Conservation (phyloP, 2,888 invertebrate genomes). For the Aethes cnicana region DNA sequence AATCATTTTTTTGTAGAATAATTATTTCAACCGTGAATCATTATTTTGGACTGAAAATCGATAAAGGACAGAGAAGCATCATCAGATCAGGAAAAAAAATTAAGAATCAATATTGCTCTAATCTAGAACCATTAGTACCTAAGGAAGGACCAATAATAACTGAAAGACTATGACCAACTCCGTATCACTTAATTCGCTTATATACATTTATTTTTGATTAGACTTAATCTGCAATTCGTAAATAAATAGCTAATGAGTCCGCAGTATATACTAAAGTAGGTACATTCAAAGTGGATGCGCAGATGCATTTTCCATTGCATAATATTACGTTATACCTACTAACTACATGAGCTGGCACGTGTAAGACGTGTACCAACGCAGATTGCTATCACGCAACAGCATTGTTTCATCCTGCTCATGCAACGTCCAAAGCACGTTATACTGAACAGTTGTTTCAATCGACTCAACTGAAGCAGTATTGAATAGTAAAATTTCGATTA, state of each 20-base stretch:
- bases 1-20: too few species aligned
- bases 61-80: too few species aligned
- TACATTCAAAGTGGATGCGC: slow-evolving; percentile 5
- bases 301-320: slow-evolving; percentile 53
- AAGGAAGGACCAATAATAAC: too few species aligned
- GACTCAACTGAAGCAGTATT: background rate
- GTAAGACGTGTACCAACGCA: slow-evolving; percentile 43
- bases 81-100: too few species aligned
- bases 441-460: background rate
- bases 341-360: slow-evolving; percentile 51
- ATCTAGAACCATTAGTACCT: too few species aligned
- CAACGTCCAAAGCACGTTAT: slow-evolving; percentile 2
- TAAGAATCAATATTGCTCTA: too few species aligned
- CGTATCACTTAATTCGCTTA: too few species aligned
- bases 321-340: slow-evolving; percentile 57
- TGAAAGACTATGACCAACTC: too few species aligned
- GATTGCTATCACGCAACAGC: slow-evolving; percentile 33
- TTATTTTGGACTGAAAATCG: too few species aligned
- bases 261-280: background rate
- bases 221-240: background rate
- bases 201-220: too few species aligned
- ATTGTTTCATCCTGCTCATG: slow-evolving; percentile 32
- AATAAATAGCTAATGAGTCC: background rate
- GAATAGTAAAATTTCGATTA: background rate
- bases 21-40: too few species aligned